Evolutionary conservation across 2,797 vertebrate genomes (phyloP).

Genomic region (Discoglossus pictus): DNA sequence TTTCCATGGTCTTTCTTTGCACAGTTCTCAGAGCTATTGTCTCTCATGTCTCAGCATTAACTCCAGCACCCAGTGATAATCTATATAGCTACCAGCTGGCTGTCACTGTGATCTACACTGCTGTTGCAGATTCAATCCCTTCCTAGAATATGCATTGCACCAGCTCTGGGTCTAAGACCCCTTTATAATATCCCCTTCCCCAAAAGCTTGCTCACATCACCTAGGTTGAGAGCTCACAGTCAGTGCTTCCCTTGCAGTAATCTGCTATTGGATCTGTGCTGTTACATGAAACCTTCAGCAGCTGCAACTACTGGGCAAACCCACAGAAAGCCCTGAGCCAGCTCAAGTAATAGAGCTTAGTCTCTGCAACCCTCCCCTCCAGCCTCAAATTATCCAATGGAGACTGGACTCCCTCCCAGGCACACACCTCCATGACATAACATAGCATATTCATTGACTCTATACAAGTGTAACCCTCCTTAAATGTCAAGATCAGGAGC

Average conservation of each 20-base stretch:
- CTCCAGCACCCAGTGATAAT: conserved; percentile 56
- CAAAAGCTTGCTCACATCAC: conserved; percentile 18
- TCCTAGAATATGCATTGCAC: background rate
- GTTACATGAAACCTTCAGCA: conserved; percentile 79
- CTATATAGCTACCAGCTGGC: conserved; percentile 45
- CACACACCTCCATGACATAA: conserved; percentile 73
- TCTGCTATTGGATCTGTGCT: conserved; percentile 62
- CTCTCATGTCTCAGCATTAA: conserved; percentile 83
- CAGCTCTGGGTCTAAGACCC: too few relatives aligned
- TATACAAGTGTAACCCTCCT: conserved; percentile 75
- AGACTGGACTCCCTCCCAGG: conserved; percentile 49
- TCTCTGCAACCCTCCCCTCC: conserved; percentile 67
- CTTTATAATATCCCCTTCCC: conserved; percentile 2
- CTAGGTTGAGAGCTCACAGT: conserved; percentile 45
- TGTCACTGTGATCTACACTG: conserved; percentile 26
- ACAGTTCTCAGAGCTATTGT: conserved; percentile 70
- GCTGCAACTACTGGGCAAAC: conserved; percentile 83
- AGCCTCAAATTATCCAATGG: conserved; percentile 77
- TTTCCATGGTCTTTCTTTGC: conserved; percentile 92
- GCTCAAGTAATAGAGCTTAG: conserved; percentile 69
- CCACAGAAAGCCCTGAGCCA: conserved; percentile 74
- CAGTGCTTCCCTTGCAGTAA: conserved; percentile 63
- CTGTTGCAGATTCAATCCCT: background rate
- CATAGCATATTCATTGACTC: conserved; percentile 78
- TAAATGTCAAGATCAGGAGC: conserved; percentile 65